These are phyloP conservation scores for Actinemys pallida DNA, from an alignment of 2,113 vertebrate genomes.

Conservation along the genomic window DNA sequence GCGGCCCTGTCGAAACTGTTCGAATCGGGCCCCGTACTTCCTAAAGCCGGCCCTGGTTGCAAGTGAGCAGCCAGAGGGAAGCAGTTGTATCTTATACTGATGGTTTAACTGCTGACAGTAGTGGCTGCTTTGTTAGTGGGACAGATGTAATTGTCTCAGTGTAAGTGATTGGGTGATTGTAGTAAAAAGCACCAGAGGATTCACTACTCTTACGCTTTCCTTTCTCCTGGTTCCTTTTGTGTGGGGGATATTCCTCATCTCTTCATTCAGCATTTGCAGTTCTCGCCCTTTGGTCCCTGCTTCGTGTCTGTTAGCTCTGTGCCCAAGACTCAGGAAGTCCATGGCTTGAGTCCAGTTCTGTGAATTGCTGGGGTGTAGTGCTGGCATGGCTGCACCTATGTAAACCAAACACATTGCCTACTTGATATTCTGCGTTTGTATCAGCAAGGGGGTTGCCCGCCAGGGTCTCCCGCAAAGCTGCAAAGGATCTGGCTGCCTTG, in stretches of 20 bases:
- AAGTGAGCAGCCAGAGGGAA: background rate
- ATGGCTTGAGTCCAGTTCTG: accelerated
- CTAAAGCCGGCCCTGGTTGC: background rate
- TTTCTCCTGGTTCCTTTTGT: conserved; percentile 17
- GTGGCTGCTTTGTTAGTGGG: background rate
- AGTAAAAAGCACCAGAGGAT: background rate
- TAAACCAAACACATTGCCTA: background rate
- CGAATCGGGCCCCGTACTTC: too few relatives aligned
- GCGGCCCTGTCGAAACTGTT: too few relatives aligned
- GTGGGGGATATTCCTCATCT: background rate
- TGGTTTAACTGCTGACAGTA: background rate
- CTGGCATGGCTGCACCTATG: background rate
- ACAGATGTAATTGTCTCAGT: background rate
- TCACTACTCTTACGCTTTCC: background rate
- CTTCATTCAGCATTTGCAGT: background rate
- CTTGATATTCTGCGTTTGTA: background rate
- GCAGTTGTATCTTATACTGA: background rate
- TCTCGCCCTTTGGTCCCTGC: background rate
- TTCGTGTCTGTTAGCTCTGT: accelerated
- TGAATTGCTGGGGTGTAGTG: background rate
- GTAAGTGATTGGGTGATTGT: background rate
- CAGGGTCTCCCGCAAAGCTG: background rate
- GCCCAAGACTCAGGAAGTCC: background rate
- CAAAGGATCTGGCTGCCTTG: background rate
- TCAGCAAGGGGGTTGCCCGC: background rate